These are phyloP conservation scores for Holothuria glaberrima DNA, from an alignment of 35 echinoderm and acorn worm genomes.

Conservation along the genomic window DNA sequence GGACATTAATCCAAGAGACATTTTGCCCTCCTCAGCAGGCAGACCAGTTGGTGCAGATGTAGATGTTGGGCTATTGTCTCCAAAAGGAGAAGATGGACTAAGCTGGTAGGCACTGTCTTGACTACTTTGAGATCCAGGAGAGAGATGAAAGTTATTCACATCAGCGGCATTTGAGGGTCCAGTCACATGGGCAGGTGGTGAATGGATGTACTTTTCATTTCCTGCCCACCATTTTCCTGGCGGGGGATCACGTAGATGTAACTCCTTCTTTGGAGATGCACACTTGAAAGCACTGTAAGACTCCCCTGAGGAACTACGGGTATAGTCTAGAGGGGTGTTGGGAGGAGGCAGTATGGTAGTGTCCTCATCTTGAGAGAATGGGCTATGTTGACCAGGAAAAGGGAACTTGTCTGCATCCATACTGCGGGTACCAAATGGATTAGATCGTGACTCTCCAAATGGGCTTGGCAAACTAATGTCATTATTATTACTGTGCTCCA, in stretches of 20 bases:
- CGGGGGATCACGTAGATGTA: background rate
- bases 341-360: constrained; percentile 39
- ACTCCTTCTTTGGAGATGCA: background rate
- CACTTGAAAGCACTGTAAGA: background rate
- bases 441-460: constrained; percentile 58
- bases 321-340: constrained; percentile 34
- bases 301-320: background rate
- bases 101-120: constrained; percentile 15
- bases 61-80: constrained; percentile 35
- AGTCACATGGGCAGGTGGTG: background rate
- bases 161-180: background rate
- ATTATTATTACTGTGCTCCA: constrained; percentile 52
- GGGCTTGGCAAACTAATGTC: constrained; percentile 58
- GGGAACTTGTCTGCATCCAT: constrained; percentile 5
- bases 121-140: constrained; percentile 12
- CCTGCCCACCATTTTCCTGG: background rate
- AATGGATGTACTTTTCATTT: constrained; percentile 14
- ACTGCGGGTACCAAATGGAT: constrained; percentile 41
- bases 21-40: constrained; percentile 47
- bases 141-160: background rate
- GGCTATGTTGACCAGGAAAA: constrained; percentile 20
- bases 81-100: background rate
- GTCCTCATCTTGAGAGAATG: constrained; percentile 31
- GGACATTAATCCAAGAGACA: constrained; percentile 73
- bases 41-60: constrained; percentile 21